Conservation (phyloP, 2,888 invertebrate genomes). For the Glaucopsyche alexis region DNA sequence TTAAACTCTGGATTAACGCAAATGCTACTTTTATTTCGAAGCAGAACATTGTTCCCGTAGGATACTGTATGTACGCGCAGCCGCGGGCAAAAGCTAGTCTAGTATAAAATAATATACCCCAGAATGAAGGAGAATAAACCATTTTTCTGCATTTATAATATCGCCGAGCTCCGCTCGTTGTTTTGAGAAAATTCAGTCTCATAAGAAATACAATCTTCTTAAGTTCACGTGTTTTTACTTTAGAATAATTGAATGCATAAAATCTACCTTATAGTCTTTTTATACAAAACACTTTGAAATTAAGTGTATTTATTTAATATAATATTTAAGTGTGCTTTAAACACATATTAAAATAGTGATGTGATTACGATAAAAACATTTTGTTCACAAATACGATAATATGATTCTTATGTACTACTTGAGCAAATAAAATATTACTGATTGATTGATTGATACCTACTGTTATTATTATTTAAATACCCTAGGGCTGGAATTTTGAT, state of each 20-base stretch:
- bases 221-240: background rate
- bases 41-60: too few relatives aligned
- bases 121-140: background rate
- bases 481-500: too few relatives aligned
- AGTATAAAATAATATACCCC: background rate
- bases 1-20: too few relatives aligned
- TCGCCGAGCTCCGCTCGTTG: background rate
- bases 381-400: too few relatives aligned
- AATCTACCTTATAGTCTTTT: background rate
- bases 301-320: background rate
- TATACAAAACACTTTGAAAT: background rate
- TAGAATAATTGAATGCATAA: slow-evolving; percentile 11
- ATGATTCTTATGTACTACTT: too few relatives aligned
- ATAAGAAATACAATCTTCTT: slow-evolving; percentile 23
- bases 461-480: too few relatives aligned
- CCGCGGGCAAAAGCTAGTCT: background rate
- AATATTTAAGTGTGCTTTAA: too few relatives aligned
- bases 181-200: slow-evolving; percentile 6
- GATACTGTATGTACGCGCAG: background rate
- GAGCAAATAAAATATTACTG: too few relatives aligned
- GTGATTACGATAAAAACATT: too few relatives aligned
- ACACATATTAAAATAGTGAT: too few relatives aligned
- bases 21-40: too few relatives aligned
- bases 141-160: slow-evolving; percentile 11
- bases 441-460: too few relatives aligned